A percentile compares a stretch with the other conserved stretches of the same genome.
Conservation (phyloP, 2,888 invertebrate genomes). For the Hoplodrina blanda region DNA sequence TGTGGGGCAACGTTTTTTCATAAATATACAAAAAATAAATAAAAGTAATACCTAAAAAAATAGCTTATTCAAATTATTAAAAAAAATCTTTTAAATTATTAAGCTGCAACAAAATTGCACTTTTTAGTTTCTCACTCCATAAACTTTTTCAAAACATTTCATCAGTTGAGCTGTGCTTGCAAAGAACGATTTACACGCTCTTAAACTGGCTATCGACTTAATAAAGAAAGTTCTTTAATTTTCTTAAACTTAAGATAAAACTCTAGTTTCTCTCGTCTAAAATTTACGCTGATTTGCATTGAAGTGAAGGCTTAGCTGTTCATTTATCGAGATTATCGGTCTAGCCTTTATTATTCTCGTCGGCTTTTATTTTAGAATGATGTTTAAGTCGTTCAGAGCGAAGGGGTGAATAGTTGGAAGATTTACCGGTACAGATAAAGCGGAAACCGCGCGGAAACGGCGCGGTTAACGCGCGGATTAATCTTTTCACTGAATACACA, state of each 20-base stretch:
- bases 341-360: not conserved
- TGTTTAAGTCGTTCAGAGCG: too few relatives aligned
- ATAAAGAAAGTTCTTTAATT: constrained; percentile 37
- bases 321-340: not conserved
- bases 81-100: not conserved
- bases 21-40: too few relatives aligned
- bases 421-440: too few relatives aligned
- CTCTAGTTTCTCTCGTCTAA: not conserved
- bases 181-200: constrained; percentile 24
- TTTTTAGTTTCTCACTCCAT: not conserved
- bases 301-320: not conserved
- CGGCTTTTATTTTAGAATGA: too few relatives aligned
- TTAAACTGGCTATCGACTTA: constrained; percentile 23
- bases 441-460: too few relatives aligned
- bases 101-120: not conserved
- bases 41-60: too few relatives aligned
- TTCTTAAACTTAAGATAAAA: constrained; percentile 8
- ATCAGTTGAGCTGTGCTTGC: constrained; percentile 3
- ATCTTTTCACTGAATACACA: too few relatives aligned
- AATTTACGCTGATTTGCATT: constrained; percentile 12
- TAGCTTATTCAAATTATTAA: too few relatives aligned
- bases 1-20: too few relatives aligned
- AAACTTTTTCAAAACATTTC: constrained; percentile 18
- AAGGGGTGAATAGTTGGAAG: too few relatives aligned
- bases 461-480: too few relatives aligned